Conservation (phyloP, 37 sponge, comb jelly and placozoan species). For the Lycopodina hypogea region DNA sequence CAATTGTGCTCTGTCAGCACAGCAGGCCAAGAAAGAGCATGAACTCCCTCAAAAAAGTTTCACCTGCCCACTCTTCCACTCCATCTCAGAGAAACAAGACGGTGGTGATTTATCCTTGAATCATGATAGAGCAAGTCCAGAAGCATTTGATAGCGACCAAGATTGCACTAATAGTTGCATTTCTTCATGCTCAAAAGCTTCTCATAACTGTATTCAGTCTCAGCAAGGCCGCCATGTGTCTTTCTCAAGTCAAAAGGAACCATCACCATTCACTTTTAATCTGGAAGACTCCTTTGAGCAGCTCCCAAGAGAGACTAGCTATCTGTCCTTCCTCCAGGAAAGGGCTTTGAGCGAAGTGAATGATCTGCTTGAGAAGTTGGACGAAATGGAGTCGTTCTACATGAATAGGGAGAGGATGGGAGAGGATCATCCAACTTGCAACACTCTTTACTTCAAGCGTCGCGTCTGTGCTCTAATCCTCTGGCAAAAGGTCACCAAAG, state of each 20-base stretch:
- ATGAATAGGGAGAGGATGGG: constrained; percentile 32
- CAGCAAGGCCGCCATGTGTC: too few relatives aligned
- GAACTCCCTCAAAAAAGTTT: not conserved
- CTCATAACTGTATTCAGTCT: too few relatives aligned
- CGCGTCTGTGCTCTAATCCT: constrained; percentile 47
- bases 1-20: not conserved
- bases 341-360: constrained; percentile 26
- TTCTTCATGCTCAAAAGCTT: too few relatives aligned
- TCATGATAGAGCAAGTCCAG: not conserved
- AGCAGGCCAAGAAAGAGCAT: not conserved
- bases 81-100: not conserved
- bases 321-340: constrained; percentile 26
- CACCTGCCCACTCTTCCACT: not conserved
- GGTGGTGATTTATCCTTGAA: not conserved
- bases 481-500: constrained; percentile 58
- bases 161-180: too few relatives aligned
- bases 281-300: too few relatives aligned
- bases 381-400: constrained; percentile 37
- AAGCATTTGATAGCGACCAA: too few relatives aligned
- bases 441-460: constrained; percentile 32
- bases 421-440: constrained; percentile 41
- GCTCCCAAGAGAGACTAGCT: not conserved
- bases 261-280: too few relatives aligned
- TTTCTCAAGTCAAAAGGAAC: too few relatives aligned
- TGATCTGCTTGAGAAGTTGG: constrained; percentile 36